Evolutionary conservation across 2,888 invertebrate genomes (phyloP), one percentile per base, ranked within the genome.

Genomic region (Cantharis rustica): DNA sequence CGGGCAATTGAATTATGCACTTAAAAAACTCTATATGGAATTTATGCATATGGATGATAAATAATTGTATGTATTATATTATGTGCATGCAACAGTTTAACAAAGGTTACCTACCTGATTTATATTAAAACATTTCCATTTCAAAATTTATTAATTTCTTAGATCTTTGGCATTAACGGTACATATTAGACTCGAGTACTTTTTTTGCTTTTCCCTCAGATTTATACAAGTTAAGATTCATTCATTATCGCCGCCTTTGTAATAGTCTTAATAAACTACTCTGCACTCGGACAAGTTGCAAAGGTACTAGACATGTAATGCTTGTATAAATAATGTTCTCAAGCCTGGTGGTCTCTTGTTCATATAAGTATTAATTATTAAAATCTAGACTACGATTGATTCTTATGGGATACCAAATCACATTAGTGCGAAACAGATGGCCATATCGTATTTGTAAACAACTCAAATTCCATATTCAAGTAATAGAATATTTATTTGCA

Each of bases 301-400:
- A 16, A 69, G 47, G 73, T 76, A 77, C 69, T 75, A 72, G 73
- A 77, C 74, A 63, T 31, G 72, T 72, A 74, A 74, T 75, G 66
- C 74, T 74, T 77, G 75, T 71, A 77, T 77, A 77, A 74, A 77
- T 77, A 74, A 77, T 71, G 69, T 69, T 69, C 20, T 72, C 77
- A 68, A 72, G 72, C 72, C 61, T 72, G 77, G 77, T 77, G 77
- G 77, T 77, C 77, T 63, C 27, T 72, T 77, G 77, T 77, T 77
- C 77, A 61, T 72, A 75, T 70, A 69, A 47, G 69, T 77, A 77
- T 75, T 77, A 77, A 77, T 77, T 77, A 77, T 75, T 77, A 75
- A 77, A 77, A 72, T 26, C 66, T 77, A 68, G 71, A 69, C 66
- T 73, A 68, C 68, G 77, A 73, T 61, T 73, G 68, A 74, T 73